A percentile compares a stretch with the other conserved stretches of the same genome.
Evolutionary conservation across 2,888 invertebrate species (phyloP).

Genomic region (Bursaphelenchus okinawaensis): DNA sequence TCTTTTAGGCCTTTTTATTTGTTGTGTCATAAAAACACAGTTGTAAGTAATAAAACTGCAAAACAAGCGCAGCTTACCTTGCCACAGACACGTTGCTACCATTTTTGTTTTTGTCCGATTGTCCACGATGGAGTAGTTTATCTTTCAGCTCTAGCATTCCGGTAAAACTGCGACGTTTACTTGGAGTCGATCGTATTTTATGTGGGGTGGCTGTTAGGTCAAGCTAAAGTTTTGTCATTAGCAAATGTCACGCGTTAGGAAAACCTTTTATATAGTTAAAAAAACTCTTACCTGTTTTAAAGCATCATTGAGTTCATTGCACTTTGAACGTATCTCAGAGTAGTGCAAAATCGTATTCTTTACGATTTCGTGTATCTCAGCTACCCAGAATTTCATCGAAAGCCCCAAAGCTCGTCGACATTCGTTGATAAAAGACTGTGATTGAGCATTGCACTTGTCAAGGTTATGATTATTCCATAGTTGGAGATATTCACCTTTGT

Average conservation of each 20-base stretch:
- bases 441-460: constrained; percentile 57
- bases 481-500: constrained; percentile 57
- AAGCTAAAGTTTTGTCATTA: constrained; percentile 33
- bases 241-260: too few relatives aligned
- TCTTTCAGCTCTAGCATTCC: constrained; percentile 56
- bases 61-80: constrained; percentile 34
- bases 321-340: constrained; percentile 56
- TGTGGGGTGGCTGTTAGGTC: constrained; percentile 58
- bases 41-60: neutral
- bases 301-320: constrained; percentile 57
- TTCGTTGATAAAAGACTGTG: constrained; percentile 57
- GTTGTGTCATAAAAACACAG: neutral
- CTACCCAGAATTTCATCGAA: constrained; percentile 59
- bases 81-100: constrained; percentile 56
- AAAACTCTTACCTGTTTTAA: constrained; percentile 46
- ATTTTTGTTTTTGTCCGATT: constrained; percentile 37
- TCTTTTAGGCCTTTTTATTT: neutral
- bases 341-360: constrained; percentile 58
- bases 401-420: constrained; percentile 56
- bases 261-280: neutral
- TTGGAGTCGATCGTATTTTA: constrained; percentile 57
- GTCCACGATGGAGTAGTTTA: constrained; percentile 46
- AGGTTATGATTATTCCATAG: constrained; percentile 57
- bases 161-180: constrained; percentile 56
- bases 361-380: constrained; percentile 58